Base-by-base conservation (phyloP, 2,888 invertebrate species). In the Sphaerophoria rueppellii region DNA sequence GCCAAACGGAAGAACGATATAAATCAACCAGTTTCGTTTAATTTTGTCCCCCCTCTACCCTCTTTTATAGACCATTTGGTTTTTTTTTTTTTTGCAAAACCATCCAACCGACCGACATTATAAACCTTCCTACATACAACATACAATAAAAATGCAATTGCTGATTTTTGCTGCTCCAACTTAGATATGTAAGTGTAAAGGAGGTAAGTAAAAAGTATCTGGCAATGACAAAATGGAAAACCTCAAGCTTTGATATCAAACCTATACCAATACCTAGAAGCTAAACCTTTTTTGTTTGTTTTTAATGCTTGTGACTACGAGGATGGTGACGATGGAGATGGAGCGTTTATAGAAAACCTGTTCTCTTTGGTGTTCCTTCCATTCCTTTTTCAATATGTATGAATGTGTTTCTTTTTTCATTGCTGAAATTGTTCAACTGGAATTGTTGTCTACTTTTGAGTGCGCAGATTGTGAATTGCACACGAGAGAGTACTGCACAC, bases 211-310 rank as follows among this genome's bases (percentile, higher is more conserved):
- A 4, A 4, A 14, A 43, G 11, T 43, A 37, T 37, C 7, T 37
- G 40, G 75, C 70, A 52, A 75, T 75, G 81, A 75, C 70, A 76
- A 81, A 81, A 81, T 76, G 81, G 81, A 71, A 81, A 76, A 71
- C 75, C 70, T 81, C 71, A 81, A 75, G 57, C 48, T 9, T 40
- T 40, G 1, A 4, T n/a, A n/a, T n/a, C n/a, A n/a, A n/a, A n/a
- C n/a, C n/a, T n/a, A n/a, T 52, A 16, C 32, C 46, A 37, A 9
- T 60, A 16, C 24, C 24, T 46, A 46, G 43, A 34, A 34, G 61
- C 46, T 46, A 35, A 35, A 48, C 34, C 14, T 35, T 65, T 74
- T 34, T 14, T 63, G 6, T 48, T 24, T 24, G 24, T 24, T 24
- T 24, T 24, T 24, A 24, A 24, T 24, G 24, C 24, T 24, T 24